A percentile compares a stretch with the other conserved stretches of the same genome.
Conservation (phyloP, 2,888 invertebrate genomes). For the Lumbricus terrestris region DNA sequence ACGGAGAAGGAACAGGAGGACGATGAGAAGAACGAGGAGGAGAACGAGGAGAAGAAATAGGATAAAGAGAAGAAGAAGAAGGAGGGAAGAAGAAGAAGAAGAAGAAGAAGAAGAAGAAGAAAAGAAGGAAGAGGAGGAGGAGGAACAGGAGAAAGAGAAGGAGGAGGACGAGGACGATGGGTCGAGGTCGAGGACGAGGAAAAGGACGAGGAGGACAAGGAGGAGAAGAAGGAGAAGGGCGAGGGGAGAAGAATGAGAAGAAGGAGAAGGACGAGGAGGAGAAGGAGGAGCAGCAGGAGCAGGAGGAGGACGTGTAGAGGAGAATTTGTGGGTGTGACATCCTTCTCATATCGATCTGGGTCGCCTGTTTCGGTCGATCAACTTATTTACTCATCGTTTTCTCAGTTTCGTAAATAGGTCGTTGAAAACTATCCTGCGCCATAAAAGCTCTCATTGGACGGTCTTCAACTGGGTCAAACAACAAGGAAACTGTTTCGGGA, state of each 20-base stretch:
- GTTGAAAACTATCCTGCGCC: neutral
- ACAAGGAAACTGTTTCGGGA: neutral
- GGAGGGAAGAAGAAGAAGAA: neutral
- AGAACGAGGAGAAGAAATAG: neutral
- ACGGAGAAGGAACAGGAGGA: neutral
- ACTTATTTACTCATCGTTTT: neutral
- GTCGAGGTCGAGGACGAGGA: too few species aligned
- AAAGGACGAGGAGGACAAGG: too few species aligned
- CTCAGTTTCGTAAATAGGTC: neutral
- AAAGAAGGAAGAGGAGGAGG: too few species aligned
- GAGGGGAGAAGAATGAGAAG: neutral
- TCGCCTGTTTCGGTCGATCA: neutral
- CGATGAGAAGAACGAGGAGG: neutral
- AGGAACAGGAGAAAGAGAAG: too few species aligned
- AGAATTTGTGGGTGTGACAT: too few species aligned
- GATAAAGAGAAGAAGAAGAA: neutral
- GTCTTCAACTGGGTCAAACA: neutral
- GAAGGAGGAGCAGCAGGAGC: neutral
- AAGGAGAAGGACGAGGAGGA: neutral
- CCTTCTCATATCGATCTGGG: neutral
- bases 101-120: too few species aligned
- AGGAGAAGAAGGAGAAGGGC: neutral
- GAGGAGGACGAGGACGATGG: too few species aligned
- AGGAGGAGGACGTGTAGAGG: too few species aligned
- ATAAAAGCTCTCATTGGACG: neutral